Evolutionary conservation across 1,140 invertebrate genomes (phyloP), one percentile per base, ranked within the genome.

Genomic region (Aethina tumida): DNA sequence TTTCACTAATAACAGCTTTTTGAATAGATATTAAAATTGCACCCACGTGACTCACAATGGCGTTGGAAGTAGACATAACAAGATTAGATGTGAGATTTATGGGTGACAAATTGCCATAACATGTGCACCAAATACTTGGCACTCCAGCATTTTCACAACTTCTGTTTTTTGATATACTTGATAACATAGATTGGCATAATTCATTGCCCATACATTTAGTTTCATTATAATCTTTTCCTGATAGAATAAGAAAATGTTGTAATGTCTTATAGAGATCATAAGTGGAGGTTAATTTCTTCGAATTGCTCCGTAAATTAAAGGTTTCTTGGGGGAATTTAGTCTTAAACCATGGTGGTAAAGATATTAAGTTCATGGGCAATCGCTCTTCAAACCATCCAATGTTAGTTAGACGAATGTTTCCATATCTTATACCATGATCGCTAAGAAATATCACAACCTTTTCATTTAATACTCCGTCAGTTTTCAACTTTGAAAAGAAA

Each of bases 341-440:
- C 30, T 63, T 59, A 50, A 86, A 85, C 64, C 71, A 73, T 24
- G 68, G 47, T 0, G 90, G 87, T 0, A 89, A 47, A 52, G 73
- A 74, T 3, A 90, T 50, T 43, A 75, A 83, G 13, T 86, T 64
- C 59, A 85, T 81, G 1, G 90, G 90, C 10, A 93, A 56, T 32
- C 85, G 60, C 55, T 91, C 84, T 56, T 93, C 89, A 32, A 88
- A 74, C 67, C 83, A 84, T 0, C 89, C 88, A n/a, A 73, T 70
- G 33, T 74, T 70, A 0, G 79, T 81, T 27, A 74, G 55, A 27
- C 81, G 63, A 28, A 88, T 74, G n/a, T 68, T 56, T 1, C 86
- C 87, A 55, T 77, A 90, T 13, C 89, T 60, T 50, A 85, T 75
- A 2, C 91, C 90, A 57, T 94, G 89, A 52, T 95, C 90, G 49